Percentiles rank a stretch among this genome's conserved stretches.
These are phyloP conservation scores for Dasyornis broadbenti DNA, from an alignment of 2,113 vertebrate genomes.

Conservation along the genomic window DNA sequence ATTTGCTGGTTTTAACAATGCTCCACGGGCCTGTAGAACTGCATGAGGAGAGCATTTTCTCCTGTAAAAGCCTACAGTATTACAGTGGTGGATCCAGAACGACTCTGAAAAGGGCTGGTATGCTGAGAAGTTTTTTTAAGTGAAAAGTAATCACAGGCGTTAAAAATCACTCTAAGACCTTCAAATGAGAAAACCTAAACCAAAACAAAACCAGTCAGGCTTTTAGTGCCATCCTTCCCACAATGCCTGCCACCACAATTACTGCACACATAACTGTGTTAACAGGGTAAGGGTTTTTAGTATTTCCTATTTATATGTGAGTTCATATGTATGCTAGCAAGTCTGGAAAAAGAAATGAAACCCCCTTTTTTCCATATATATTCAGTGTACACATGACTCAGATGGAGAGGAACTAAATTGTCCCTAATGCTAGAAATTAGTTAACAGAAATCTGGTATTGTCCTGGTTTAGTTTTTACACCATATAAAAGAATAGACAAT, in stretches of 20 bases:
- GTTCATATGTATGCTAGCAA: not conserved
- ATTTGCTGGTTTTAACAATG: conserved; percentile 58
- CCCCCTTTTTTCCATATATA: fast-evolving
- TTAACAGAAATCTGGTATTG: not conserved
- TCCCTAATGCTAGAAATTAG: not conserved
- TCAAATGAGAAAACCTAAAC: not conserved
- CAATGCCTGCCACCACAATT: not conserved
- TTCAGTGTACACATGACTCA: fast-evolving
- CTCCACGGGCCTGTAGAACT: conserved; percentile 6
- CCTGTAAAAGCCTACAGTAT: not conserved
- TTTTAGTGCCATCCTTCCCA: not conserved
- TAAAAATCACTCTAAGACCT: not conserved
- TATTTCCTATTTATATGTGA: not conserved
- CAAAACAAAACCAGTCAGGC: not conserved
- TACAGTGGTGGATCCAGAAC: not conserved
- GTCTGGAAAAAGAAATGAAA: not conserved
- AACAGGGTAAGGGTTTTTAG: not conserved
- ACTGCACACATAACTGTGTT: not conserved
- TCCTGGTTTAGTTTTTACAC: not conserved
- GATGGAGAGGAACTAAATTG: not conserved
- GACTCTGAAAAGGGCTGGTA: not conserved
- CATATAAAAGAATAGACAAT: not conserved
- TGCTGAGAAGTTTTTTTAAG: not conserved
- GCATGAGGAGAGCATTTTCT: not conserved
- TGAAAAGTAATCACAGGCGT: not conserved